Evolutionary conservation across 1,140 invertebrate species (phyloP).

Genomic region (Sesamia nonagrioides): DNA sequence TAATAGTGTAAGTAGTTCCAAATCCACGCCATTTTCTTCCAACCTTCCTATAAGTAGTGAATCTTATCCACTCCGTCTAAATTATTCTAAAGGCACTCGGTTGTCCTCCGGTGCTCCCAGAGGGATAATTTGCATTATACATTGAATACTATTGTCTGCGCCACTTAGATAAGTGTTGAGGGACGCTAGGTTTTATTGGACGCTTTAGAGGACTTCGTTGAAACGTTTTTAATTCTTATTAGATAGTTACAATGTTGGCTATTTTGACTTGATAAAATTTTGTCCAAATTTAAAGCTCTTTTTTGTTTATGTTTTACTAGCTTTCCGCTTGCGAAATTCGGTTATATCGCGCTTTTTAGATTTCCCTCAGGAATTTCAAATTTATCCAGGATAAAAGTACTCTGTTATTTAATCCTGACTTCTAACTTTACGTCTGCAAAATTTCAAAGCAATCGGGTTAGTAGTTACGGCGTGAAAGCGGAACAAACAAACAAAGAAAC

Average conservation of each 20-base stretch:
- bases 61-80: conserved; percentile 45
- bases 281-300: no score
- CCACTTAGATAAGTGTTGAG: conserved; percentile 24
- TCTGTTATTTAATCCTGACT: no score
- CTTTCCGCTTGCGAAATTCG: no score
- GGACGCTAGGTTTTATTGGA: conserved; percentile 13
- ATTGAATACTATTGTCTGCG: conserved; percentile 27
- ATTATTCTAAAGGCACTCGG: conserved; percentile 41
- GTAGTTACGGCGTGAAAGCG: no score
- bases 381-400: no score
- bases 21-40: neutral
- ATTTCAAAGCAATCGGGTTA: no score
- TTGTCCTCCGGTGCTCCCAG: conserved; percentile 17
- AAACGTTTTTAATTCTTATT: conserved; percentile 7
- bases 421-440: no score
- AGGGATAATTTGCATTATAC: conserved; percentile 51
- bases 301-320: no score
- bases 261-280: neutral
- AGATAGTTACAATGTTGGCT: neutral
- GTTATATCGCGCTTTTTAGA: no score
- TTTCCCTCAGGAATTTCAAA: no score
- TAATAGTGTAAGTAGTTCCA: no score
- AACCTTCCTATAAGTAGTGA: conserved; percentile 10
- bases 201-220: neutral
- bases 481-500: no score